Conservation (phyloP, 2,797 vertebrate genomes). For the Emys orbicularis region DNA sequence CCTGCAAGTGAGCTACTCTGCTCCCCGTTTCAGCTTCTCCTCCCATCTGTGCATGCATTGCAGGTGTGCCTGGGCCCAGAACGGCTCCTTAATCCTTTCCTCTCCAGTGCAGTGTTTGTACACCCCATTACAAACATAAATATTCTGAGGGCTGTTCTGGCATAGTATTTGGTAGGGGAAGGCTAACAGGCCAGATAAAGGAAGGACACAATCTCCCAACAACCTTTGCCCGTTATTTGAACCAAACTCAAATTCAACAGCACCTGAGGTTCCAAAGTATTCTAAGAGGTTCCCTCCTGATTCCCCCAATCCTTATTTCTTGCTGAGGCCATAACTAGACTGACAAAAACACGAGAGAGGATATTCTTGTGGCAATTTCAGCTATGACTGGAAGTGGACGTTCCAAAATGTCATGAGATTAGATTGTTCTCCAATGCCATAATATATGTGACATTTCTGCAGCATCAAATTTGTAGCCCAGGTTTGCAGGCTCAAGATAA, state of each 20-base stretch:
- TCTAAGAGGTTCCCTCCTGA: neutral
- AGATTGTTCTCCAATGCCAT: neutral
- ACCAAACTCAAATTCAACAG: neutral
- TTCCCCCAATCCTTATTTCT: neutral
- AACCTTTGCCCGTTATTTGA: neutral
- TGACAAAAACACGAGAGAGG: neutral
- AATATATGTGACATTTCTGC: neutral
- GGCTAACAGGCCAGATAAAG: neutral
- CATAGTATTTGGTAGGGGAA: neutral
- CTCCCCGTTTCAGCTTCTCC: neutral
- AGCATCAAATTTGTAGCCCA: neutral
- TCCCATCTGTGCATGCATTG: neutral
- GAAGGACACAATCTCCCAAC: neutral
- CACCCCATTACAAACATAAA: neutral
- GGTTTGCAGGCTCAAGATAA: neutral
- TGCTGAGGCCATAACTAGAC: neutral
- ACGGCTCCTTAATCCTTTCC: neutral
- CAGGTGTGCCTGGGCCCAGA: neutral
- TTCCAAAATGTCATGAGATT: neutral
- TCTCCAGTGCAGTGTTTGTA: neutral
- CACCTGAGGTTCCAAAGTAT: neutral
- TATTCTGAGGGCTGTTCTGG: neutral
- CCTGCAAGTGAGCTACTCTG: neutral
- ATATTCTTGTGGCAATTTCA: neutral
- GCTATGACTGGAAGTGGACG: neutral